A percentile compares a stretch with the other conserved stretches of the same genome.
Conservation (phyloP, 2,888 invertebrate species). For the Acleris sparsana region DNA sequence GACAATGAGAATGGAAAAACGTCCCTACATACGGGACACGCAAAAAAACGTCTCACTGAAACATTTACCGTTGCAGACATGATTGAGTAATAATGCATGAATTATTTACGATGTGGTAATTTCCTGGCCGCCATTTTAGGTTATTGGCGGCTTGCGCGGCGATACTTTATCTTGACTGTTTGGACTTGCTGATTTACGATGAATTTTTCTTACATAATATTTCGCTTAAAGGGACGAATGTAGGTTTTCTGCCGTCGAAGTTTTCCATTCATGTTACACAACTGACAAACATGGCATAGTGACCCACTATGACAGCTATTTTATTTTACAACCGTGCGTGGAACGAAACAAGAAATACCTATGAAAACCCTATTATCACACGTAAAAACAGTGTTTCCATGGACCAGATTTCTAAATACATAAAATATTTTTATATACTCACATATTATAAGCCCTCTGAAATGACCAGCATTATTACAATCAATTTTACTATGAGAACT, state of each 20-base stretch:
- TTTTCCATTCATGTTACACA: constrained; percentile 46
- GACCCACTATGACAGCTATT: constrained; percentile 42
- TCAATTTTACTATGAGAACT: no score
- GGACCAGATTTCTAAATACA: no score
- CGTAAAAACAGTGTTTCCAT: no score
- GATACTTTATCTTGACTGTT: constrained; percentile 49
- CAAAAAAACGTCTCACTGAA: constrained; percentile 56
- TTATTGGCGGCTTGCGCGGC: constrained; percentile 52
- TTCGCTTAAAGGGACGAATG: constrained; percentile 37
- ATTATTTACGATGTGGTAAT: constrained; percentile 81
- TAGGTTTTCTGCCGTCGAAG: constrained; percentile 38
- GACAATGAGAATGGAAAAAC: constrained; percentile 69
- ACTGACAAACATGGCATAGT: constrained; percentile 48
- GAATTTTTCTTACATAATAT: constrained; percentile 50
- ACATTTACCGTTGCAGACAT: constrained; percentile 69
- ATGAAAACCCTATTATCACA: neutral
- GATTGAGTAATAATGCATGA: constrained; percentile 81
- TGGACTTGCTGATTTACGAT: constrained; percentile 29
- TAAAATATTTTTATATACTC: no score
- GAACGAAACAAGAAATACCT: constrained; percentile 16
- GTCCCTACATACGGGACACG: constrained; percentile 51
- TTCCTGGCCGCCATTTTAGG: constrained; percentile 68
- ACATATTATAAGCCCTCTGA: no score
- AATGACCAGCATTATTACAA: no score
- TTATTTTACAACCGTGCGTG: constrained; percentile 28